phyloP scores from a whole-genome alignment of 2,797 vertebrate species.

The Cryptoblepharus egeriae region DNA sequence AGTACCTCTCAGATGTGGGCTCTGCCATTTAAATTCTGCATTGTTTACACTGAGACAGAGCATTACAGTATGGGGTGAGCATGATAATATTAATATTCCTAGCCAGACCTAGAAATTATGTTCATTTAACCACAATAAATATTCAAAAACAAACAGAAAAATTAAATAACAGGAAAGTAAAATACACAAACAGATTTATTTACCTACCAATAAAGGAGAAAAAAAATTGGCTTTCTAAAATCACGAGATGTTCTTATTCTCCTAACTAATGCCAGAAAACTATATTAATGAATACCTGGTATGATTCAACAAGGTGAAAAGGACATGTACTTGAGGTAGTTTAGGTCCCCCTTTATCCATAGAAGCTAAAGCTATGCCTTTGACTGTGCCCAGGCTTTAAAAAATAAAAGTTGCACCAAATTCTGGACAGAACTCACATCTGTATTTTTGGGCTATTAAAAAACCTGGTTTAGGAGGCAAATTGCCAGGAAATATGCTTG shows the following conservation, averaged over 20 bases:
- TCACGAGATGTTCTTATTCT: neutral
- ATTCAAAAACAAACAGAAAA: conserved; percentile 1
- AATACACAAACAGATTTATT: neutral
- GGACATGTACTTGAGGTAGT: neutral
- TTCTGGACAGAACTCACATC: neutral
- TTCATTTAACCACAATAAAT: neutral
- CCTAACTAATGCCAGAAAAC: neutral
- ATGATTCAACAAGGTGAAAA: neutral
- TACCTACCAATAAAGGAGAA: neutral
- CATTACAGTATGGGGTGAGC: neutral
- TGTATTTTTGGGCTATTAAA: neutral
- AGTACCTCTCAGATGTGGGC: neutral
- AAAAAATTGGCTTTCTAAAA: neutral
- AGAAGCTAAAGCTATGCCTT: neutral
- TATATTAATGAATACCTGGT: neutral
- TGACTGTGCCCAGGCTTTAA: neutral
- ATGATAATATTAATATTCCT: neutral
- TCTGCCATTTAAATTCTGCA: neutral
- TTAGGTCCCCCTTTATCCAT: neutral
- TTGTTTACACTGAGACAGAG: neutral
- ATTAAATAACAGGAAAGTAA: neutral
- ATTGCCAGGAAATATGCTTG: neutral
- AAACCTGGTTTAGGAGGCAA: neutral
- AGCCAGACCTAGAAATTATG: neutral
- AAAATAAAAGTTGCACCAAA: neutral